Conservation (phyloP, 2,888 invertebrate species). For the Morpho helenor region DNA sequence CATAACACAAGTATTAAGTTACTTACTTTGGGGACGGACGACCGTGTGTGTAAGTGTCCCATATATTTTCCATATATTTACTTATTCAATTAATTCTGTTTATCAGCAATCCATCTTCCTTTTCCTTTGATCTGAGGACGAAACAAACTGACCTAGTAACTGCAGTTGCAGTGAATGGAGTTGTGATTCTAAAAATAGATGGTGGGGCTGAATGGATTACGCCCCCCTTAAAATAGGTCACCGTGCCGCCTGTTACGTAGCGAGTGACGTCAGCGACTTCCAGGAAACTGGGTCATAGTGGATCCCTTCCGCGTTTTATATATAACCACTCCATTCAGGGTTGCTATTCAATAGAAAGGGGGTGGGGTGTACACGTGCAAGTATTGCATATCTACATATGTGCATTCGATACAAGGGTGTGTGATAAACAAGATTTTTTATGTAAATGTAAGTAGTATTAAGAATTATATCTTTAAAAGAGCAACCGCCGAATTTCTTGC, state of each 20-base stretch:
- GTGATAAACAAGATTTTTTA: no score
- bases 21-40: no score
- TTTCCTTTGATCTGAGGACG: no score
- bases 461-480: no score
- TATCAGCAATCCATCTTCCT: no score
- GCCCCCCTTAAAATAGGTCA: slow-evolving; percentile 54
- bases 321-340: slow-evolving; percentile 13
- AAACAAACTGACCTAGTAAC: slow-evolving; percentile 9
- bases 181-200: slow-evolving; percentile 63
- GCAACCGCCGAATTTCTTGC: no score
- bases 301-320: slow-evolving; percentile 6
- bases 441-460: no score
- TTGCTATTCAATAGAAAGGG: background rate
- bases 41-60: no score
- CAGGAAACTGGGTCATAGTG: slow-evolving; percentile 50
- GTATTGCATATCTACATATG: background rate
- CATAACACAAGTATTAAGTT: no score
- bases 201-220: slow-evolving; percentile 65
- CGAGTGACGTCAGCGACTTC: slow-evolving; percentile 64
- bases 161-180: slow-evolving; percentile 60
- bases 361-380: background rate
- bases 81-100: no score
- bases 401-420: no score
- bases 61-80: no score
- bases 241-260: slow-evolving; percentile 66